Evolutionary conservation across 1,140 invertebrate species (phyloP).

Genomic region (Drosophila ogumai): DNA sequence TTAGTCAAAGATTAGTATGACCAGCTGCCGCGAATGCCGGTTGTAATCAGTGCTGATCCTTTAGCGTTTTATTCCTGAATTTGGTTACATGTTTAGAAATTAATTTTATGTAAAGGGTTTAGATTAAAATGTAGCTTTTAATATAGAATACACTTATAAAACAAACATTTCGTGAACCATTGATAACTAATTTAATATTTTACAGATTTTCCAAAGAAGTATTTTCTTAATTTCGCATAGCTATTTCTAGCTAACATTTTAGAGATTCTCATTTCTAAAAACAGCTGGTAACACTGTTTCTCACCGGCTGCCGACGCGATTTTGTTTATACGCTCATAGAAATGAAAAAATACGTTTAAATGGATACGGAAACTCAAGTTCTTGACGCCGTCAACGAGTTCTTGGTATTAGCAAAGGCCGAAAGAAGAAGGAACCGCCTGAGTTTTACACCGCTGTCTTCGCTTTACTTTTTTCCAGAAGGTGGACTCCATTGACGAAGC

Average conservation of each 20-base stretch:
- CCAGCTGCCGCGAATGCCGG: not conserved
- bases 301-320: slow-evolving; percentile 20
- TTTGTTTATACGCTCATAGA: slow-evolving; percentile 51
- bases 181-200: not conserved
- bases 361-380: slow-evolving; percentile 71
- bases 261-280: not conserved
- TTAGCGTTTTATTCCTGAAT: not conserved
- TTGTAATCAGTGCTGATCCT: not conserved
- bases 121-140: not conserved
- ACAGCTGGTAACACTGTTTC: slow-evolving; percentile 8
- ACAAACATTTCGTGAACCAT: no score
- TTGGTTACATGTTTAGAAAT: no score
- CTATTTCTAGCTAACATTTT: not conserved
- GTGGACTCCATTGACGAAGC: slow-evolving; percentile 94
- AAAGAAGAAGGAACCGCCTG: no score
- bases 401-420: slow-evolving; percentile 51
- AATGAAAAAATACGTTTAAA: slow-evolving; percentile 54
- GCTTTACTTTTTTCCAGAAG: slow-evolving; percentile 86
- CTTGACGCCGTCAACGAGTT: slow-evolving; percentile 75
- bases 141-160: not conserved
- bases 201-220: not conserved
- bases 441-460: not conserved
- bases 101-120: no score
- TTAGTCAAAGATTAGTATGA: slow-evolving; percentile 2
- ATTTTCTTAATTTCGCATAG: not conserved